Base-by-base conservation (phyloP, 1,140 invertebrate species). In the Bombus cullumanus region DNA sequence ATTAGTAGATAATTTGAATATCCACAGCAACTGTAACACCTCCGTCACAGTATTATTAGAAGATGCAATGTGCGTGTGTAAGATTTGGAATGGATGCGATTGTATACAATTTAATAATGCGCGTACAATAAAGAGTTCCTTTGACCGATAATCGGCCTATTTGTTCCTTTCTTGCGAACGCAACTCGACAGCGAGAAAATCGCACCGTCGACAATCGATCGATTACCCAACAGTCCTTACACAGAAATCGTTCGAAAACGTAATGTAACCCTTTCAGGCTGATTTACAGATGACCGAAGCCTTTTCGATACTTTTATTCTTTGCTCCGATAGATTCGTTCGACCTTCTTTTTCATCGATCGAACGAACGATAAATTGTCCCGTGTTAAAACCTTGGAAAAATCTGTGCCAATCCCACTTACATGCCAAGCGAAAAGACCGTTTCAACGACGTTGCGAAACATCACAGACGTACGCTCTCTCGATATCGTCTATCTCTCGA, bases 111-210 rank as follows among this genome's bases (percentile, higher is more conserved):
- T 85, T 82, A 90, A 94, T 92, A 92, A 93, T 94, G 91, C 91
- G 93, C 92, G 93, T 94, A 94, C 92, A 94, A 94, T 94, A 94
- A 94, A 94, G 91, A 94, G 94, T 94, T 94, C 94, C 93, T 94
- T 94, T 91, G 92, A 91, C 73, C 64, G 39, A 88, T 31, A 72
- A 25, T 15, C 59, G 37, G 75, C 43, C 37, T 57, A 62, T 62
- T 86, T 69, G 18, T 71, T 69, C 57, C 80, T 37, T 15, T 25
- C 22, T 64, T 53, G 34, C 22, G 13, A 3, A 9, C 34, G n/a
- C 57, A 1, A 25, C 47, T 47, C 80, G 37, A 81, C 41, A 10
- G n/a, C 37, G 28, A 22, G 28, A 22, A 37, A 47, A 47, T 82
- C 57, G 39, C 25, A 37, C 5, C 6, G 22, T 43, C 43, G 79